These are phyloP conservation scores for Leuciscus idus DNA, from an alignment of 2,113 vertebrate genomes.

Conservation along the genomic window DNA sequence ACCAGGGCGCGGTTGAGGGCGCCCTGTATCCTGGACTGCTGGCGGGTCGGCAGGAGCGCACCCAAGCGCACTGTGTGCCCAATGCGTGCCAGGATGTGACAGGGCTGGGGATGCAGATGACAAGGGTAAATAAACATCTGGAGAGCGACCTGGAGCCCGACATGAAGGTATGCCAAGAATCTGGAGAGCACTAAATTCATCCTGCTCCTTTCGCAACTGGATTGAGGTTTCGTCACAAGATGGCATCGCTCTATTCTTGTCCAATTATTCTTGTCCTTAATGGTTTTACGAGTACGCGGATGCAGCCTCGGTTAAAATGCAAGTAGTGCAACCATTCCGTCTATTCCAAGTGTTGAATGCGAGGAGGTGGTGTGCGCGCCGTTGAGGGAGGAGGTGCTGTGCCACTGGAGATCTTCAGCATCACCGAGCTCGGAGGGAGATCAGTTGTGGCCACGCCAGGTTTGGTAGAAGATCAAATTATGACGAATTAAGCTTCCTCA, in stretches of 20 bases:
- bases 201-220: constrained; percentile 57
- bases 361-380: constrained; percentile 17
- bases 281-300: constrained; percentile 51
- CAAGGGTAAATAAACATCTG: constrained; percentile 71
- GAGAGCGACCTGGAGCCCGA: constrained; percentile 59
- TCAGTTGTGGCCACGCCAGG: constrained; percentile 5
- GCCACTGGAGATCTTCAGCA: constrained; percentile 37
- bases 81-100: constrained; percentile 79
- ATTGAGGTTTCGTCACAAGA: constrained; percentile 68
- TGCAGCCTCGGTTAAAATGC: constrained; percentile 28
- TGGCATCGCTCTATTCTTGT: constrained; percentile 77
- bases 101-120: constrained; percentile 79
- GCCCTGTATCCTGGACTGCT: constrained; percentile 79
- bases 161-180: constrained; percentile 62
- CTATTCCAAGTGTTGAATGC: constrained; percentile 25
- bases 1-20: constrained; percentile 80
- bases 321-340: constrained; percentile 15
- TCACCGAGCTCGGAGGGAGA: constrained; percentile 22
- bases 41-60: constrained; percentile 79
- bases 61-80: constrained; percentile 85
- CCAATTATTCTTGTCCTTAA: constrained; percentile 69
- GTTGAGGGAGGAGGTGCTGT: constrained; percentile 37
- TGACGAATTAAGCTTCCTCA: not conserved
- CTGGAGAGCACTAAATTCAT: constrained; percentile 61
- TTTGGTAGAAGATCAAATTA: not conserved